Conservation (phyloP, 2,888 invertebrate species). For the Scaptomyza cyrtandrae region DNA sequence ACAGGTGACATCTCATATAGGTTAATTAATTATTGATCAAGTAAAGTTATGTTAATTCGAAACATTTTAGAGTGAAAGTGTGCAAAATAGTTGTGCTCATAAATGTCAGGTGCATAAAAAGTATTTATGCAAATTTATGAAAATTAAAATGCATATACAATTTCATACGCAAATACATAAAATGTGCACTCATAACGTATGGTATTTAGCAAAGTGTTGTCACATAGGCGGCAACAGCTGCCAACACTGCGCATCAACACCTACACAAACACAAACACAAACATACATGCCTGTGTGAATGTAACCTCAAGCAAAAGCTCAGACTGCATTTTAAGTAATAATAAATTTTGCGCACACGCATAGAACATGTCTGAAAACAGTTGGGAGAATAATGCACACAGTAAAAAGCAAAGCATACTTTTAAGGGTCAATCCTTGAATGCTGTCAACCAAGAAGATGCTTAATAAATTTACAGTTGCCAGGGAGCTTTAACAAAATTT, state of each 20-base stretch:
- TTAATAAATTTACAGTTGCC: slow-evolving; percentile 42
- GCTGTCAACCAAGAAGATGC: slow-evolving; percentile 28
- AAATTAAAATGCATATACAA: slow-evolving; percentile 50
- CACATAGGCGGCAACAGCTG: slow-evolving; percentile 76
- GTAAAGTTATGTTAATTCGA: not conserved
- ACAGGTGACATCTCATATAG: not conserved
- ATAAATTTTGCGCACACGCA: slow-evolving; percentile 54
- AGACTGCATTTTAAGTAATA: slow-evolving; percentile 48
- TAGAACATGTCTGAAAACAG: slow-evolving; percentile 33
- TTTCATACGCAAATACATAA: not conserved
- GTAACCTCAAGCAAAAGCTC: slow-evolving; percentile 42
- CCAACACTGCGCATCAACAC: slow-evolving; percentile 76
- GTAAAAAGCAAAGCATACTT: slow-evolving; percentile 37
- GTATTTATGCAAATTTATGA: slow-evolving; percentile 73
- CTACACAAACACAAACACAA: slow-evolving; percentile 33
- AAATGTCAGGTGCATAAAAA: slow-evolving; percentile 26
- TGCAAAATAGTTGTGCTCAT: slow-evolving; percentile 6
- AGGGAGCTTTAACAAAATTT: slow-evolving; percentile 16
- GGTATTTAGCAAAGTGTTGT: slow-evolving; percentile 60
- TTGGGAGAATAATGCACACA: slow-evolving; percentile 15
- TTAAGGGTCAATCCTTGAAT: slow-evolving; percentile 11
- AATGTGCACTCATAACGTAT: slow-evolving; percentile 9
- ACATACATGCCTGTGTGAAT: slow-evolving; percentile 13
- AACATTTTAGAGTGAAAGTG: slow-evolving; percentile 7
- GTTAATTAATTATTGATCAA: slow-evolving; percentile 3